Percentiles rank a stretch among this genome's conserved stretches.
Evolutionary conservation across 2,888 invertebrate genomes (phyloP).

Genomic region (Tachystola acroxantha): DNA sequence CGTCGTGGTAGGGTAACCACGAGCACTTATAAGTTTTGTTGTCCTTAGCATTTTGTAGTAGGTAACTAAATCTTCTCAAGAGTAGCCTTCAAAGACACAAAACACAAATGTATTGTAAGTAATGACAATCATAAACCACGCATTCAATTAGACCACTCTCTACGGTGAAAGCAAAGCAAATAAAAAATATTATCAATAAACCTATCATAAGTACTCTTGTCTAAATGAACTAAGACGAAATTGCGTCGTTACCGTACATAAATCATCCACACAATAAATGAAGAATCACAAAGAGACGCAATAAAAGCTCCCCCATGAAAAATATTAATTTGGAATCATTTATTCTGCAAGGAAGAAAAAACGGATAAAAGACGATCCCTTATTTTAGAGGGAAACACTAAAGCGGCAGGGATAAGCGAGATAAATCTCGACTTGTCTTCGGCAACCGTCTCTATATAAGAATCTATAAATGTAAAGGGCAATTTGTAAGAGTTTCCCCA

Average conservation of each 20-base stretch:
- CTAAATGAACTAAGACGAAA: slow-evolving; percentile 11
- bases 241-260: slow-evolving; percentile 21
- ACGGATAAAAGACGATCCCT: slow-evolving; percentile 41
- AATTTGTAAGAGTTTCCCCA: slow-evolving; percentile 40
- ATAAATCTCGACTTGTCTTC: slow-evolving; percentile 55
- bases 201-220: slow-evolving; percentile 1
- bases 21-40: neutral
- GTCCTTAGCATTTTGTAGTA: too few species aligned
- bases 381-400: slow-evolving; percentile 39
- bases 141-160: too few species aligned
- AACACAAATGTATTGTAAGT: too few species aligned
- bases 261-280: slow-evolving; percentile 33
- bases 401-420: slow-evolving; percentile 44
- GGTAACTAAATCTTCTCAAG: too few species aligned
- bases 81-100: too few species aligned
- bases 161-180: too few species aligned
- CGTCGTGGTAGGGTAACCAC: slow-evolving; percentile 41
- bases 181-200: neutral
- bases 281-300: slow-evolving; percentile 35
- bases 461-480: slow-evolving; percentile 40
- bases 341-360: slow-evolving; percentile 49
- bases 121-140: too few species aligned
- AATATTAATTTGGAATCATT: slow-evolving; percentile 61
- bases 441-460: slow-evolving; percentile 35
- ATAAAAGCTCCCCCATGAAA: slow-evolving; percentile 48